phyloP scores from a whole-genome alignment of 2,113 vertebrate species.

The Nesogale talazaci region DNA sequence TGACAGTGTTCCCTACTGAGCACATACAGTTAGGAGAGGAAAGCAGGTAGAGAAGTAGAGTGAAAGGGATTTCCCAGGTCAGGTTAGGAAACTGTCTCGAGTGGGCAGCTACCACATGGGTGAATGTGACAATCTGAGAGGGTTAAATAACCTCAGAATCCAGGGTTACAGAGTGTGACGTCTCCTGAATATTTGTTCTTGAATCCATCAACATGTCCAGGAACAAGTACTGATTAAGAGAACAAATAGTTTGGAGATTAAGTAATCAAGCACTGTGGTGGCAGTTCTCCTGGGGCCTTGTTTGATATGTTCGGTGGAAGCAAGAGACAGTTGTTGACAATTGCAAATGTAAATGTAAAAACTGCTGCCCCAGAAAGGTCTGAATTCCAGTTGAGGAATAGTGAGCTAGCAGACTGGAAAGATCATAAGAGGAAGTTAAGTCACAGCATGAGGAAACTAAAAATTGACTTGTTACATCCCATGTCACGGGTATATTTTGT shows the following conservation, averaged over 20 bases:
- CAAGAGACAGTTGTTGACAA: conserved; percentile 63
- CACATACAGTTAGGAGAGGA: neutral
- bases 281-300: conserved; percentile 23
- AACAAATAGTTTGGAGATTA: conserved; percentile 66
- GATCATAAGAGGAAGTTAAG: conserved; percentile 79
- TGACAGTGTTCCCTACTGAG: neutral
- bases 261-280: conserved; percentile 61
- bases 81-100: neutral
- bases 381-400: conserved; percentile 65
- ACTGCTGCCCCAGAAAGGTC: conserved; percentile 57
- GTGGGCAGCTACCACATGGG: neutral
- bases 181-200: conserved; percentile 31
- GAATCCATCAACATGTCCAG: conserved; percentile 45
- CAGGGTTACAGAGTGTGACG: conserved; percentile 4
- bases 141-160: neutral
- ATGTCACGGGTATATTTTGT: conserved; percentile 84
- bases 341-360: conserved; percentile 65
- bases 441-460: conserved; percentile 76
- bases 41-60: neutral
- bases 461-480: conserved; percentile 81
- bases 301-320: conserved; percentile 65
- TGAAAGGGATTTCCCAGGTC: neutral
- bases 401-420: conserved; percentile 71
- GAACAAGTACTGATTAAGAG: conserved; percentile 47
- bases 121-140: neutral